phyloP scores from a whole-genome alignment of 1,140 invertebrate species.

The Megalopta genalis region DNA sequence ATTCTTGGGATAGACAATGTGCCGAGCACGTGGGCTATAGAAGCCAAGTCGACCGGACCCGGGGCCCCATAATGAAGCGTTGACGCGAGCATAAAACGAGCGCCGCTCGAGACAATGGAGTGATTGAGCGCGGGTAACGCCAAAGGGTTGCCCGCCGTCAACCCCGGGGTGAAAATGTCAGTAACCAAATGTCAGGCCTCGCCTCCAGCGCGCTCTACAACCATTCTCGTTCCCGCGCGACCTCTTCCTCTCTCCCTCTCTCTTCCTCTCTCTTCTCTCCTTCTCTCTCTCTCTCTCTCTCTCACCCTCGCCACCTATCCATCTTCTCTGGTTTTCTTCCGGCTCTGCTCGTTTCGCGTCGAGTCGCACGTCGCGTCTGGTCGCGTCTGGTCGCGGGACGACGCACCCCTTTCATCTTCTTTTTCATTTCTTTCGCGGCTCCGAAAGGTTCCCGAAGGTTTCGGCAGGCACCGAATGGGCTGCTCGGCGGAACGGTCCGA shows the following conservation, averaged over 20 bases:
- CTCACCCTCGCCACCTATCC: neutral
- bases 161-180: conserved; percentile 78
- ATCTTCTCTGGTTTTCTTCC: conserved; percentile 18
- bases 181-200: conserved; percentile 73
- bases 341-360: neutral
- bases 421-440: neutral
- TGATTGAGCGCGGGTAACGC: conserved; percentile 76
- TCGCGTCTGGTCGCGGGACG: neutral
- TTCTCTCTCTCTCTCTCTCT: neutral
- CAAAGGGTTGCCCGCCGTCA: conserved; percentile 77
- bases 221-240: conserved; percentile 34
- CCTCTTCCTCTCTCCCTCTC: conserved; percentile 24
- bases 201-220: conserved; percentile 53
- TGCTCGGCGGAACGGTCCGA: no score
- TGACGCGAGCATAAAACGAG: conserved; percentile 78
- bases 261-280: neutral
- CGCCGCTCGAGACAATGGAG: conserved; percentile 76
- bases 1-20: conserved; percentile 79
- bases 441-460: no score
- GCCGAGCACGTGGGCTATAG: conserved; percentile 74
- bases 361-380: neutral
- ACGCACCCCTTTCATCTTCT: neutral
- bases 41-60: conserved; percentile 72
- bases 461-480: no score
- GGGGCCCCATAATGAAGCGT: conserved; percentile 77